Evolutionary conservation across 1,140 invertebrate species (phyloP).

Genomic region (Drosophila pseudoananassae): DNA sequence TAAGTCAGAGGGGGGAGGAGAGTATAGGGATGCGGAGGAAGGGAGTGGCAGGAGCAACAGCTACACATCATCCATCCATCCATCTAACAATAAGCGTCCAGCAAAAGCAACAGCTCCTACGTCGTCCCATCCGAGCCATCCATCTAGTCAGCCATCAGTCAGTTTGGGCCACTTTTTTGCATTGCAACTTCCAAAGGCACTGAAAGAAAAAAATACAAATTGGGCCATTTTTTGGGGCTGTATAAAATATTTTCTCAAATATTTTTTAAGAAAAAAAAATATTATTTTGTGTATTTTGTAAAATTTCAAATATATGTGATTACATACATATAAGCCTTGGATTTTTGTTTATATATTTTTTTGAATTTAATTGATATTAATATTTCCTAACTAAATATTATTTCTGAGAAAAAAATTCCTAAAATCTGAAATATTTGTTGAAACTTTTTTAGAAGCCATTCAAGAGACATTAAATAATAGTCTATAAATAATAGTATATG

Average conservation of each 20-base stretch:
- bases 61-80: constrained; percentile 78
- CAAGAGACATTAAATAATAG: too few relatives aligned
- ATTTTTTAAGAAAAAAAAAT: too few relatives aligned
- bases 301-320: too few relatives aligned
- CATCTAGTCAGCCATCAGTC: constrained; percentile 79
- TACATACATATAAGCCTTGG: background rate
- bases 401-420: too few relatives aligned
- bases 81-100: constrained; percentile 80
- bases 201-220: background rate
- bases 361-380: background rate
- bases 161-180: constrained; percentile 62
- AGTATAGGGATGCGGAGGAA: background rate
- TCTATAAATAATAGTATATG: too few relatives aligned
- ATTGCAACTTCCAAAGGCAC: constrained; percentile 22
- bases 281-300: too few relatives aligned
- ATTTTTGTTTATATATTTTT: background rate
- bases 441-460: too few relatives aligned
- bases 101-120: constrained; percentile 42
- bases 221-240: too few relatives aligned
- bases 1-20: background rate
- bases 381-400: too few relatives aligned
- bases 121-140: constrained; percentile 49
- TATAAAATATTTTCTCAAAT: too few relatives aligned
- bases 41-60: constrained; percentile 32
- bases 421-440: too few relatives aligned